Base-by-base conservation (phyloP, 2,797 vertebrate species). In the Pseudopleuronectes americanus region DNA sequence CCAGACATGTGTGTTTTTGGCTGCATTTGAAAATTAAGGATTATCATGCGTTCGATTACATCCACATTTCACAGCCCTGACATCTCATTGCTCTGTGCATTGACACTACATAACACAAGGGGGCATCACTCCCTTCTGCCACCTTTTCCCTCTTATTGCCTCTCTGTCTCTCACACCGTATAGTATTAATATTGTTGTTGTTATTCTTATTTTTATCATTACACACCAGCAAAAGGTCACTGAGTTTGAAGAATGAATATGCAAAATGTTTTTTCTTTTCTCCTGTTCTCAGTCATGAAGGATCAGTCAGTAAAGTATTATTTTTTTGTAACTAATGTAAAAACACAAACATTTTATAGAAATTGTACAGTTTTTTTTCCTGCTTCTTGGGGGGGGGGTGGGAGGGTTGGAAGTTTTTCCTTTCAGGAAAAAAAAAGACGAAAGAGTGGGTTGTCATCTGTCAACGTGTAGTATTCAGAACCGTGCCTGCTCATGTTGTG, bases 301-400 rank as follows among this genome's bases (percentile, higher is more conserved):
- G 96, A 96, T 96, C 94, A 94, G 94, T 96, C 94, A 96, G 96
- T 98, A 96, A 99, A 99, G 97, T 98, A 96, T 95, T 96, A 91
- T 92, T 96, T 95, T 86, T 96, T 95, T 98, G 96, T 98, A 99
- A 97, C 96, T 98, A 98, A 98, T 99, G 97, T 99, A 99, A 96
- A 95, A 97, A 96, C 89, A 96, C 95, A 96, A 95, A 90, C 85
- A 91, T 98, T 99, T 98, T 99, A 98, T 98, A 98, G 95, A 95
- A 58, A 96, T 95, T 99, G 98, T 99, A 99, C 97, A 99, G 97
- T 95, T 96, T 93, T 94, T 92, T 87, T 81, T 92, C 88, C 88
- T 90, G 84, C 79, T 89, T 91, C 87, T 56, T 68, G n/a, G 7
- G 19, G n/a, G 49, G 21, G 49, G 53, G 65, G 41, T 2, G 12